Base-by-base conservation (phyloP, 2,113 vertebrate genomes). In the Puffinus mauretanicus region DNA sequence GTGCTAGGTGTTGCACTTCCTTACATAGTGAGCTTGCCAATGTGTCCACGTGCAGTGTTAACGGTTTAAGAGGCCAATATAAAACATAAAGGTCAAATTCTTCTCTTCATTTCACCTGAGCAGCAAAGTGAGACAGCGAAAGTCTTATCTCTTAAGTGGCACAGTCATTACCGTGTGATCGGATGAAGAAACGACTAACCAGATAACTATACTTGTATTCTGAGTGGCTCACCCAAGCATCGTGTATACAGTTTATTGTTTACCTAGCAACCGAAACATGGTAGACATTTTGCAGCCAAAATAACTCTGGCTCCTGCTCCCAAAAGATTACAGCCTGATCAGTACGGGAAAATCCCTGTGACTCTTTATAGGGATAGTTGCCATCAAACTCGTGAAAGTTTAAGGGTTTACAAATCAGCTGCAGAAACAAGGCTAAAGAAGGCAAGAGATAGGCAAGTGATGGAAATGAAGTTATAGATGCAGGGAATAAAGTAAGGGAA, bases 121-220 rank as follows among this genome's bases (percentile, higher is more conserved):
- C 70, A 16, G 71, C 81, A 5, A 69, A 86, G 67, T 11, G 70
- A 38, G 62, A 42, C 44, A 8, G 78, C 52, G 87, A 40, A 66
- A 73, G 34, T 9, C 70, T 91, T 95, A 91, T 94, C 93, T 88
- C 54, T 0, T 10, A 4, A 80, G 80, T 3, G 90, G 16, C 67
- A 66, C 86, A 73, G 89, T 97, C 95, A 94, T 40, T 13, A 13
- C 84, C 91, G n/a, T 95, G 94, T 97, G 96, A 97, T 17, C 46
- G 7, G 78, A 91, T 25, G 81, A 49, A 81, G 86, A 82, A 89
- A 82, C 55, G 40, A 82, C 91, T 95, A 61, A 91, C 34, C 91
- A 97, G 96, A 97, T 84, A 95, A 61, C 89, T 82, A 47, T 70
- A 75, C 78, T 55, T 49, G 82, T 58, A 9, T 49, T 55, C 62